Evolutionary conservation across 2,888 invertebrate species (phyloP), one percentile per base, ranked within the genome.

Genomic region (Phytoseiulus persimilis): DNA sequence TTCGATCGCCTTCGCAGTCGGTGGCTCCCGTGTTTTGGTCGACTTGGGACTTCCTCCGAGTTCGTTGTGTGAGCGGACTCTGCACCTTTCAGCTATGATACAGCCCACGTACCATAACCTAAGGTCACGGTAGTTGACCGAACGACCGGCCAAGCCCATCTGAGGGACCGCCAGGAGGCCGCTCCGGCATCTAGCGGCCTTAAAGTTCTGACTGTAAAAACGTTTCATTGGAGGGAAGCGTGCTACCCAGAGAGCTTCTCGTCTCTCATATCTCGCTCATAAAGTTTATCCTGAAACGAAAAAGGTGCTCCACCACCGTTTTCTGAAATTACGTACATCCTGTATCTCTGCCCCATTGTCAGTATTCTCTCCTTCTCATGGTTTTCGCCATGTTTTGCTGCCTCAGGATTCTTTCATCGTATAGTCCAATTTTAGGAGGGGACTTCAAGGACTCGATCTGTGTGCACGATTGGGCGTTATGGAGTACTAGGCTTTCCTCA

Each of bases 251-350:
- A 65, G 23, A 65, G 65, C 65, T 65, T 65, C 65, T 65, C 65
- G 87, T 39, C 45, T 87, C 33, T 87, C 87, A 87, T 87, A 87
- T 87, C 87, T 87, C 87, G 87, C 87, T n/a, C 87, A 87, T 87
- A 87, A 87, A 87, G 33, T 87, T 87, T 32, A 87, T 87, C 33
- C 87, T 87, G 33, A 18, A 87, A 87, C 33, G 45, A 87, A 45
- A 14, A 28, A 65, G 65, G 65, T 28, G 14, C 23, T 65, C 18
- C 65, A 23, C 65, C 65, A 2, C 28, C 23, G 65, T 65, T 65
- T 65, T 65, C 65, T 65, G 65, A 65, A 65, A 65, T 65, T 65
- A 65, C 65, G 65, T 18, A 65, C 65, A 65, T 65, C 65, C 65
- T 65, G 65, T 65, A 3, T 65, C 65, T 65, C 28, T 18, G 5